phyloP scores from a whole-genome alignment of 2,797 vertebrate genomes.

The Vireo griseus region DNA sequence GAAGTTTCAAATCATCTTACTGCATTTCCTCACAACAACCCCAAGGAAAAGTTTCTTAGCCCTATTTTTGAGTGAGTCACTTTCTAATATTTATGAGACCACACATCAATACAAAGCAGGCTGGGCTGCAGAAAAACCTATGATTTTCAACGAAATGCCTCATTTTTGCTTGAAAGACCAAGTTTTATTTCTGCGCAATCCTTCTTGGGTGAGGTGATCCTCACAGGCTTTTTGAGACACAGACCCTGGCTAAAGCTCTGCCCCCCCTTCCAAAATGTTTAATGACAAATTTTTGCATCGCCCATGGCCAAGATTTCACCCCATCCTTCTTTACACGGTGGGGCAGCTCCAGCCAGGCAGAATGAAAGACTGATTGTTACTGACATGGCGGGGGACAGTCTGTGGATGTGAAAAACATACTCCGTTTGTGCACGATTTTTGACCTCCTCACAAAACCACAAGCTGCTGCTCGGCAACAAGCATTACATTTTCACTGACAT shows the following conservation, averaged over 20 bases:
- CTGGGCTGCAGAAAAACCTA: not conserved
- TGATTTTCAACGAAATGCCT: not conserved
- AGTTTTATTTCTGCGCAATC: not conserved
- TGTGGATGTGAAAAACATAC: not conserved
- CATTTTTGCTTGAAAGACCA: not conserved
- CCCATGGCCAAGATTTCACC: not conserved
- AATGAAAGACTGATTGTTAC: constrained; percentile 24
- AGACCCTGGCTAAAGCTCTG: not conserved
- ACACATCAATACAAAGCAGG: not conserved
- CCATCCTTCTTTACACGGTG: not conserved
- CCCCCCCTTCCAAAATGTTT: not conserved
- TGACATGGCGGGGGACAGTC: not conserved
- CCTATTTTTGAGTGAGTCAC: not conserved
- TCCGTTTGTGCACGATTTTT: not conserved
- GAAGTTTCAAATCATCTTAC: not conserved
- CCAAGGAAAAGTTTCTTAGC: not conserved
- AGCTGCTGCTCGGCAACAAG: not conserved
- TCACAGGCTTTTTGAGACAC: not conserved
- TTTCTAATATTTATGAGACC: not conserved
- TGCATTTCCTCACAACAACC: not conserved
- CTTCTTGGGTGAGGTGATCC: not conserved
- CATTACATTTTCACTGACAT: not conserved
- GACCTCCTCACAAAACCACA: constrained; percentile 46
- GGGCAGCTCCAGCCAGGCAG: not conserved
- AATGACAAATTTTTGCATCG: not conserved